phyloP scores from a whole-genome alignment of 2,113 vertebrate genomes.

The Rostratula benghalensis region DNA sequence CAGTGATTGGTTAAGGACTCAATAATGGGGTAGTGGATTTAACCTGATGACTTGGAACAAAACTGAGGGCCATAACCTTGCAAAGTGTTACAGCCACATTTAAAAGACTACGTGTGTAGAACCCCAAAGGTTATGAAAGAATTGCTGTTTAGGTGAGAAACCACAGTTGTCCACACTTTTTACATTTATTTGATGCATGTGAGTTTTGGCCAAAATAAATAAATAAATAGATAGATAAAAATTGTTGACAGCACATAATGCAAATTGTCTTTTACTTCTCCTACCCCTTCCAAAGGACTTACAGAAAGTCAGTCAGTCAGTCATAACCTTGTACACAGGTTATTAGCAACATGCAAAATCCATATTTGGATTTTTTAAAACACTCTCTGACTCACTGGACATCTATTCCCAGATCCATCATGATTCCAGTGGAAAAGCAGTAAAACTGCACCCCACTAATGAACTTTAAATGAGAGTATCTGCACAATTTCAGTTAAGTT shows the following conservation, averaged over 20 bases:
- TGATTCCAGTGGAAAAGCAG: not conserved
- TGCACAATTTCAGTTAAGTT: not conserved
- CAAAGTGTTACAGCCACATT: not conserved
- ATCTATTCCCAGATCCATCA: not conserved
- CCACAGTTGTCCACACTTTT: fast-evolving
- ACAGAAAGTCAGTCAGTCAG: not conserved
- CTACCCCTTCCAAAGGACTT: not conserved
- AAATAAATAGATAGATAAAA: not conserved
- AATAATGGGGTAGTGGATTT: fast-evolving
- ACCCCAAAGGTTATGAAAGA: not conserved
- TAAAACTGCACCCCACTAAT: not conserved
- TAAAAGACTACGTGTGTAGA: not conserved
- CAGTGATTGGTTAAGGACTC: not conserved
- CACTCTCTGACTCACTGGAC: not conserved
- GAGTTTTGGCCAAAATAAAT: not conserved
- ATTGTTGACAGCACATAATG: fast-evolving
- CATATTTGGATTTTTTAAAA: not conserved
- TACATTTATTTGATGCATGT: not conserved
- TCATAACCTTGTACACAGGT: not conserved
- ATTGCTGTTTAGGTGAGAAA: not conserved
- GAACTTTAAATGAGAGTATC: not conserved
- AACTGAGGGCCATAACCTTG: not conserved
- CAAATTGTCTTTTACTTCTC: fast-evolving
- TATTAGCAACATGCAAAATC: not conserved
- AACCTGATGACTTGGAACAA: not conserved